A percentile compares a stretch with the other conserved stretches of the same genome.
Evolutionary conservation across 2,113 vertebrate genomes (phyloP).

Genomic region (Cinclus cinclus): DNA sequence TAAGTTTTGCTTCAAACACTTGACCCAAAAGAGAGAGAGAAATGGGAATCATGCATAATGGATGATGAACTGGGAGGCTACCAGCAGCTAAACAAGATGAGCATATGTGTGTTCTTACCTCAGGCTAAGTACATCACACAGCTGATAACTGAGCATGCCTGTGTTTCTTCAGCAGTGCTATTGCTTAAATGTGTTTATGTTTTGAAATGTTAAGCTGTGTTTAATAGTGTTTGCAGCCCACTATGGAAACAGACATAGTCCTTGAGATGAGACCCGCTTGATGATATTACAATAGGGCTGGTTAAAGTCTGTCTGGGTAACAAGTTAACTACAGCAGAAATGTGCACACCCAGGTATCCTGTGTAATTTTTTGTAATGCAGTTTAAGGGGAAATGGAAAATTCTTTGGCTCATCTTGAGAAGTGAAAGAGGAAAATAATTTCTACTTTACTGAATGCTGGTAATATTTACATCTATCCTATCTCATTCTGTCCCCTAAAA

Average conservation of each 20-base stretch:
- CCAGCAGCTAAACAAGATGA: background rate
- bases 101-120: background rate
- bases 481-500: background rate
- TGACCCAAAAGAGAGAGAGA: background rate
- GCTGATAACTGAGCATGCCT: background rate
- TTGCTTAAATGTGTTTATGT: background rate
- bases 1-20: slow-evolving; percentile 88
- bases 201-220: background rate
- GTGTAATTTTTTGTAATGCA: background rate
- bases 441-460: background rate
- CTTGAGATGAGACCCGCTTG: background rate
- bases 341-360: background rate
- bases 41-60: background rate
- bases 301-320: background rate
- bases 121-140: background rate
- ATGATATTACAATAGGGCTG: background rate
- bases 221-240: background rate
- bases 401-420: background rate
- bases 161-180: background rate
- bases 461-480: background rate
- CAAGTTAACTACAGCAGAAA: background rate
- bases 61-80: background rate
- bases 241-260: background rate
- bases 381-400: background rate
- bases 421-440: background rate